These are phyloP conservation scores for Boleophthalmus pectinirostris DNA, from an alignment of 2,113 vertebrate genomes.

Conservation along the genomic window DNA sequence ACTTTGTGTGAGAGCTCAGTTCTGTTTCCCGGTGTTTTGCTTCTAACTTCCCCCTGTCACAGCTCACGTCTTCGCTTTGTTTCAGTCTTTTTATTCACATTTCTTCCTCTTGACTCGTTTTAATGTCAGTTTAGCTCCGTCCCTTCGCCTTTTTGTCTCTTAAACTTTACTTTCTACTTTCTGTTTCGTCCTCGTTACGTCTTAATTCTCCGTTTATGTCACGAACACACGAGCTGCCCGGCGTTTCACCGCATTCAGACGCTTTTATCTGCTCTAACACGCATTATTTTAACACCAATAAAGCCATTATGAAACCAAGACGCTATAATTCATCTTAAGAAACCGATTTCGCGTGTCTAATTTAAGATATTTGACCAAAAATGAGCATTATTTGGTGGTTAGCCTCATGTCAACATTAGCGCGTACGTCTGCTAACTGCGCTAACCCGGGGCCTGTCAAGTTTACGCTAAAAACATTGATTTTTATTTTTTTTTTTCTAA, in stretches of 20 bases:
- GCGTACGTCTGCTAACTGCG: too few species aligned
- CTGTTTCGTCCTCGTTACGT: not conserved
- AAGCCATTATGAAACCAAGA: not conserved
- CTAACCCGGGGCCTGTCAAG: slow-evolving; percentile 32
- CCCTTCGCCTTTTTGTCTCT: not conserved
- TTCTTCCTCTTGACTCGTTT: not conserved
- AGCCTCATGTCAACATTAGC: slow-evolving; percentile 50
- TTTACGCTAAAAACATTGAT: not conserved
- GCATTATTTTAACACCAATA: not conserved
- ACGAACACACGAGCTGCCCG: not conserved
- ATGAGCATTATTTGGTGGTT: not conserved
- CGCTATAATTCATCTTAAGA: not conserved
- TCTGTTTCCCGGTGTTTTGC: not conserved
- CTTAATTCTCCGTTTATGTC: not conserved
- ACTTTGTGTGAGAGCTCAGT: not conserved
- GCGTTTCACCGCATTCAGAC: not conserved
- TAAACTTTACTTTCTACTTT: not conserved
- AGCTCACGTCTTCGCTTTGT: not conserved
- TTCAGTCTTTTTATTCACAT: not conserved
- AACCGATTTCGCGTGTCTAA: not conserved
- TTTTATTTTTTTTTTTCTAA: not conserved
- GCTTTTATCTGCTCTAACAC: not conserved
- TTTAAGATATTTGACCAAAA: not conserved
- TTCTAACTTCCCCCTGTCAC: too few species aligned
- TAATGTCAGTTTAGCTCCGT: not conserved